These are phyloP conservation scores for Thamnophis sirtalis DNA, from an alignment of 2,113 vertebrate species.

Conservation along the genomic window DNA sequence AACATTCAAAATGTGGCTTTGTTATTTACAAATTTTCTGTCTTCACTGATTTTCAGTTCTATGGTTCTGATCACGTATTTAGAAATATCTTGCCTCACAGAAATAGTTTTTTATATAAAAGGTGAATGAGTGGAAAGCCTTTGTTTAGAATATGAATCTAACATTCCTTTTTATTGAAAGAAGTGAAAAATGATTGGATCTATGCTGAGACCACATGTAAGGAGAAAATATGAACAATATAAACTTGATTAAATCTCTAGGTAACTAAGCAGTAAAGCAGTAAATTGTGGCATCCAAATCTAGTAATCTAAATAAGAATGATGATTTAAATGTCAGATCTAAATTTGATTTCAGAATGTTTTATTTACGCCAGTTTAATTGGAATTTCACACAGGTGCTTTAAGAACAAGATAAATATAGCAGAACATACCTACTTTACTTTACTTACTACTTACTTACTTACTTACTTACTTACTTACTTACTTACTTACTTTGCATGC, in stretches of 20 bases:
- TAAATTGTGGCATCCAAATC: neutral
- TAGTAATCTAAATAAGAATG: neutral
- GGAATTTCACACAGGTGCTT: neutral
- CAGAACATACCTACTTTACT: neutral
- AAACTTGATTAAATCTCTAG: neutral
- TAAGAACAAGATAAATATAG: neutral
- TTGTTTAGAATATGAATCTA: neutral
- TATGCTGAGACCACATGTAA: neutral
- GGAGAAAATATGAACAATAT: neutral
- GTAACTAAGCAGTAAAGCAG: neutral
- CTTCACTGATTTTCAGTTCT: neutral
- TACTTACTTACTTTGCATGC: neutral
- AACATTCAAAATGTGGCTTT: neutral
- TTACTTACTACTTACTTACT: neutral
- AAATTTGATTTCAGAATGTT: neutral
- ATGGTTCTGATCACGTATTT: neutral
- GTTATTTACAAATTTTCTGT: neutral
- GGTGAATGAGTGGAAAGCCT: neutral
- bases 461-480: neutral
- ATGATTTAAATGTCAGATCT: neutral
- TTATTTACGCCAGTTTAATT: neutral
- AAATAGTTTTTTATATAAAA: neutral
- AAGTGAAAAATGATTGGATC: neutral
- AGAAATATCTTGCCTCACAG: neutral
- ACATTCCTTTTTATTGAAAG: neutral